Evolutionary conservation across 2,888 invertebrate genomes (phyloP), one percentile per base, ranked within the genome.

Genomic region (Cylloceria caligata): DNA sequence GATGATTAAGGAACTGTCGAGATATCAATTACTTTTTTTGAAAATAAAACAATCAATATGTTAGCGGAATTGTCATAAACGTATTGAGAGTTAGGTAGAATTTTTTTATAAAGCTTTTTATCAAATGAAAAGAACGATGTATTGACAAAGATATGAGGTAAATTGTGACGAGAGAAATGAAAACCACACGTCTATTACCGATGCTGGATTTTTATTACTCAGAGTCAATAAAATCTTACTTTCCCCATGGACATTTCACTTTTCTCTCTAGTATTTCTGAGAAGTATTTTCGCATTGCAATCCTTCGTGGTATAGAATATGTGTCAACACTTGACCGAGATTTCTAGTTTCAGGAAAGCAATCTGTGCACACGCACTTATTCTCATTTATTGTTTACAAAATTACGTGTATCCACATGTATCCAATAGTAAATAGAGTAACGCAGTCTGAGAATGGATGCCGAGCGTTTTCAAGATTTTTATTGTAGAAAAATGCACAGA

Each of bases 371-470:
- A 6, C n/a, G 2, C 42, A 11, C 13, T 47, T 9, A 2, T 49
- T 11, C 6, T 47, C 16, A 45, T 65, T 11, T 16, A 16, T 16
- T 30, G 1, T 45, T 7, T n/a, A n/a, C n/a, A n/a, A n/a, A n/a
- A n/a, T n/a, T n/a, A n/a, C n/a, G n/a, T n/a, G n/a, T n/a, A n/a
- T n/a, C n/a, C n/a, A n/a, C n/a, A n/a, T n/a, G n/a, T n/a, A 24
- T n/a, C 24, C 24, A n/a, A 39, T 16, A 16, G 30, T 24, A 64
- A 64, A 45, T 64, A 21, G 45, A 13, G 13, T 42, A 24, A 64
- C 42, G 24, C 42, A 11, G 42, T 21, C 42, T 13, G 27, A 42
- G 19, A 21, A 34, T 6, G 4, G 13, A 19, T 16, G 27, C 30
- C 57, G 39, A 62, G 39, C 2, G 39, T 9, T 39, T 39, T 39